Evolutionary conservation across 2,113 vertebrate genomes (phyloP).

Genomic region (Strigops habroptila): DNA sequence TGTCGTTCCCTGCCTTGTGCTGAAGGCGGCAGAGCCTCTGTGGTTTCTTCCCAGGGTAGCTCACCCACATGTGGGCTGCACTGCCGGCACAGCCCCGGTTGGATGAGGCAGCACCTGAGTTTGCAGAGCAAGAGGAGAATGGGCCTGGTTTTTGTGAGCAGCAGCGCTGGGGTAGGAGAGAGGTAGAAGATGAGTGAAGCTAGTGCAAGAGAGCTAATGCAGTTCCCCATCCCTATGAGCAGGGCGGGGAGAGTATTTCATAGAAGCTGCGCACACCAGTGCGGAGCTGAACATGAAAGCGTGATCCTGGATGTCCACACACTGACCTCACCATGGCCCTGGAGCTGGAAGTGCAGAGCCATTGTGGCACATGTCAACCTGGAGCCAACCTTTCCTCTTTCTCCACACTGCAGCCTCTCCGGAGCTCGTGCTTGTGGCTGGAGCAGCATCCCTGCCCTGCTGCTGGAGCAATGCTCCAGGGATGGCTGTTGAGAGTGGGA

Average conservation of each 20-base stretch:
- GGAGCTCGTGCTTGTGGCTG: rapidly evolving
- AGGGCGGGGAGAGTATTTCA: too few species aligned
- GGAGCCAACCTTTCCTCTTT: not conserved
- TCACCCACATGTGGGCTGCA: rapidly evolving
- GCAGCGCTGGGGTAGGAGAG: not conserved
- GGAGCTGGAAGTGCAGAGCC: not conserved
- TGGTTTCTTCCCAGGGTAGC: rapidly evolving
- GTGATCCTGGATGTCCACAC: rapidly evolving
- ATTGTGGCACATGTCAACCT: rapidly evolving
- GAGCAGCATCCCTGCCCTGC: not conserved
- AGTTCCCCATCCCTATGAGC: not conserved
- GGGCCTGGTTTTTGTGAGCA: not conserved
- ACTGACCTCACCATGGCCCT: rapidly evolving
- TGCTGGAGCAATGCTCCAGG: not conserved
- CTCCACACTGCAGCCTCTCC: not conserved
- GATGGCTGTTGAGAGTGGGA: rapidly evolving
- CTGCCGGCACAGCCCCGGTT: rapidly evolving
- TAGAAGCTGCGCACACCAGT: not conserved
- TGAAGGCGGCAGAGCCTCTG: not conserved
- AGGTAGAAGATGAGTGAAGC: not conserved
- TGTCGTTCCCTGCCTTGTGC: not conserved
- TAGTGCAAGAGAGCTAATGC: rapidly evolving
- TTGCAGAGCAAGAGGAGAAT: not conserved
- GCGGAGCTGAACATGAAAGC: rapidly evolving
- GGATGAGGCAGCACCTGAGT: not conserved